Percentiles rank a stretch among this genome's conserved stretches.
These are phyloP conservation scores for Simalia tracyae DNA, from an alignment of 2,797 vertebrate species.

Conservation along the genomic window DNA sequence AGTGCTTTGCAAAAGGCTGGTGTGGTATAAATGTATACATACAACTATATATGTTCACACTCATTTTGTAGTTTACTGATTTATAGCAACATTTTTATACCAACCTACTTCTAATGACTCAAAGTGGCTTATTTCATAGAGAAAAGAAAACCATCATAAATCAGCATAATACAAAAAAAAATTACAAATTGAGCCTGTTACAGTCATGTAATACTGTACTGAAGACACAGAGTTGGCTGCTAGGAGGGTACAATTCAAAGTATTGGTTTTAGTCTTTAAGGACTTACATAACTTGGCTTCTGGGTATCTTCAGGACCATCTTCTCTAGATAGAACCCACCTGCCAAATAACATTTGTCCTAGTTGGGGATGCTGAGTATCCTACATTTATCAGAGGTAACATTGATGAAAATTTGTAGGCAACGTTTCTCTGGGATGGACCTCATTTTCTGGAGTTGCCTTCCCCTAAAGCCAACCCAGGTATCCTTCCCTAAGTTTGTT, in stretches of 20 bases:
- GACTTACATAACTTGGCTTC: background rate
- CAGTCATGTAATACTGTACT: no score
- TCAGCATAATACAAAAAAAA: no score
- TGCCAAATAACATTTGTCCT: background rate
- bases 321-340: background rate
- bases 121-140: no score
- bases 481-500: background rate
- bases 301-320: background rate
- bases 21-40: background rate
- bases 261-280: background rate
- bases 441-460: background rate
- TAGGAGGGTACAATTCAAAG: background rate
- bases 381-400: background rate
- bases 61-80: background rate
- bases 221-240: no score
- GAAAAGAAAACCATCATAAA: no score
- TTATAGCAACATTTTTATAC: background rate
- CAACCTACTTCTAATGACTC: no score
- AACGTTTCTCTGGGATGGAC: background rate
- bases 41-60: background rate
- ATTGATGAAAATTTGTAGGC: background rate
- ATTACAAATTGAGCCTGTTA: no score
- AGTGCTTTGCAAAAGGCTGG: background rate
- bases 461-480: background rate
- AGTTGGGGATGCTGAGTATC: background rate